Percentiles rank a stretch among this genome's conserved stretches.
These are phyloP conservation scores for Athripsodes cinereus DNA, from an alignment of 2,888 invertebrate genomes.

Conservation along the genomic window DNA sequence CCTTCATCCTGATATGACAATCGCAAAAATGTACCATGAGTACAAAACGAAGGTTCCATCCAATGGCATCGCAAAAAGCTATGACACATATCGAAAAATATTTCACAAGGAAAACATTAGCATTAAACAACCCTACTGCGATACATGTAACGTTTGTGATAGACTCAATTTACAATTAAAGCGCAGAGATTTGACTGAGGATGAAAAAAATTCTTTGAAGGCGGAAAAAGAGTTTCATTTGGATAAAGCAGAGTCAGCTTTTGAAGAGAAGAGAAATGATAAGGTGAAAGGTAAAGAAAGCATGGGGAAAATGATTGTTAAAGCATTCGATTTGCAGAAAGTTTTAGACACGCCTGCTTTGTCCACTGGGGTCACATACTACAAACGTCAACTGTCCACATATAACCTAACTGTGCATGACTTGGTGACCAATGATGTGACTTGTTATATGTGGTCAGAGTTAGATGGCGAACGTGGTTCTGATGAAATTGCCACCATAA, in stretches of 20 bases:
- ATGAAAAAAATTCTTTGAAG: not conserved
- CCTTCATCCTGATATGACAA: conserved; percentile 1
- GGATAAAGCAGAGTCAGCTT: not conserved
- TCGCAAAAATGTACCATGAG: conserved; percentile 2
- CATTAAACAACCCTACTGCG: not conserved
- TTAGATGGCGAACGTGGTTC: not conserved
- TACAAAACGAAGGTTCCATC: no score
- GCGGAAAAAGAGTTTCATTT: conserved; percentile 3
- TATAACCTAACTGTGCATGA: conserved; percentile 3
- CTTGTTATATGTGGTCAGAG: conserved; percentile 8
- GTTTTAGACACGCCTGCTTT: conserved; percentile 1
- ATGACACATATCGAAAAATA: not conserved
- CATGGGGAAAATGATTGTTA: not conserved
- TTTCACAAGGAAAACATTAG: not conserved
- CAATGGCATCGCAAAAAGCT: not conserved
- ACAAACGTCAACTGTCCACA: conserved; percentile 1
- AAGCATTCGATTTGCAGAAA: conserved; percentile 4
- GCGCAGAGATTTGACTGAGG: not conserved
- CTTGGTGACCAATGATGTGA: not conserved
- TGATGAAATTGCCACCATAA: conserved; percentile 1
- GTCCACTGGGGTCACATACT: not conserved
- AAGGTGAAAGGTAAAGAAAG: not conserved
- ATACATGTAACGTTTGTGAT: conserved; percentile 1
- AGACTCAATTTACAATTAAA: not conserved
- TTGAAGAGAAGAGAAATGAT: not conserved